Evolutionary conservation across 2,113 vertebrate genomes (phyloP).

Genomic region (Labrus mixtus): DNA sequence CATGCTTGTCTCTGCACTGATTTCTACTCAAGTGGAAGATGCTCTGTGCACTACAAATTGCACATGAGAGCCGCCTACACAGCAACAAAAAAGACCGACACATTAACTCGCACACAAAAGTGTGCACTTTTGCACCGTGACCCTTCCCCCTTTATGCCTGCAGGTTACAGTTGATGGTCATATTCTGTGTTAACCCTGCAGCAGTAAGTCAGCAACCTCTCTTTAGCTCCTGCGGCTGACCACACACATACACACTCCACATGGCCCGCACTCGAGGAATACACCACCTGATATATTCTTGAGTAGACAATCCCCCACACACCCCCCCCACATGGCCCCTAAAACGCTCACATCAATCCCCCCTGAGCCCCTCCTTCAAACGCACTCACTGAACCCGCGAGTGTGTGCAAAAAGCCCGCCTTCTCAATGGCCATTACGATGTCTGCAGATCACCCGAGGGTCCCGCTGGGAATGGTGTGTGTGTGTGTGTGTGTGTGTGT

Average conservation of each 20-base stretch:
- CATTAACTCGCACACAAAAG: neutral
- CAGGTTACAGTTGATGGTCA: constrained; percentile 4
- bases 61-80: neutral
- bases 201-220: constrained; percentile 12
- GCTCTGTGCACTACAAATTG: neutral
- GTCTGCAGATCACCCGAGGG: constrained; percentile 56
- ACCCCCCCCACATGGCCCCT: constrained; percentile 26
- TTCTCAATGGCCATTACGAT: constrained; percentile 48
- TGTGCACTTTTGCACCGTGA: constrained; percentile 2
- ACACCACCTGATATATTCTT: constrained; percentile 23
- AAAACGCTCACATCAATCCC: constrained; percentile 38
- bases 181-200: constrained; percentile 8
- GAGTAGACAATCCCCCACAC: constrained; percentile 13
- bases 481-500: constrained; percentile 18
- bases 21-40: neutral
- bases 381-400: constrained; percentile 63
- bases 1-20: constrained; percentile 4
- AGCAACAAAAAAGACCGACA: constrained; percentile 3
- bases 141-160: neutral
- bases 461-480: constrained; percentile 25
- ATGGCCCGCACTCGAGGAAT: constrained; percentile 23
- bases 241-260: constrained; percentile 2
- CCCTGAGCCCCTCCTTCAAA: constrained; percentile 40
- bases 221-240: constrained; percentile 39
- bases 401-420: constrained; percentile 46